Conservation (phyloP, 1,140 invertebrate genomes). For the Ephestia elutella region DNA sequence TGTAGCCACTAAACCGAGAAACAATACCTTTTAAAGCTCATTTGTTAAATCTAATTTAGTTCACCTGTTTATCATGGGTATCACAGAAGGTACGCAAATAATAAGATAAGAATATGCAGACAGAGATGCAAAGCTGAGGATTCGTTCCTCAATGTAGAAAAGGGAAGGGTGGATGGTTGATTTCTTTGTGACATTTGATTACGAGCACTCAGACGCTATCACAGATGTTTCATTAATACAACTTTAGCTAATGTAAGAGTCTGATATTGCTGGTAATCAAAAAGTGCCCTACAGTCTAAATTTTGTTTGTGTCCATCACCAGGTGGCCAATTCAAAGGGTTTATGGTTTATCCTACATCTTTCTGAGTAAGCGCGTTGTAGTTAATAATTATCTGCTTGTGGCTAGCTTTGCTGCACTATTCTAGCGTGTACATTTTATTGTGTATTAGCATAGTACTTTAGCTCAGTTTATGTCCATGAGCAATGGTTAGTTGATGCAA, state of each 20-base stretch:
- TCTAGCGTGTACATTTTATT: slow-evolving; percentile 61
- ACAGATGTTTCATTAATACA: not conserved
- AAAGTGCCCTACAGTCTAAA: slow-evolving; percentile 1
- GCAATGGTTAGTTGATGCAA: slow-evolving; percentile 69
- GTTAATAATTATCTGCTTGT: slow-evolving; percentile 39
- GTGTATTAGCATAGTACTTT: slow-evolving; percentile 65
- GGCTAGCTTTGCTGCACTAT: slow-evolving; percentile 56
- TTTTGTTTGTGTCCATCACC: not conserved
- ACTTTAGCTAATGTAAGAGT: not conserved
- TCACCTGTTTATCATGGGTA: slow-evolving; percentile 26
- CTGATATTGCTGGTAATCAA: slow-evolving; percentile 9
- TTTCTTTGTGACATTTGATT: slow-evolving; percentile 2
- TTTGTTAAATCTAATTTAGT: slow-evolving; percentile 29
- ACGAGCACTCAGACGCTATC: slow-evolving; percentile 1
- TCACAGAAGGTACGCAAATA: slow-evolving; percentile 41
- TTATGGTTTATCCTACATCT: slow-evolving; percentile 20
- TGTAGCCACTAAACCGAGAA: slow-evolving; percentile 91
- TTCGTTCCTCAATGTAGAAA: slow-evolving; percentile 12
- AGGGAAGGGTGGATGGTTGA: slow-evolving; percentile 1
- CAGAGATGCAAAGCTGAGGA: slow-evolving; percentile 57
- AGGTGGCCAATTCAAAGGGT: slow-evolving; percentile 4
- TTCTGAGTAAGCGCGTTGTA: slow-evolving; percentile 32
- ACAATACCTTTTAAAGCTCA: slow-evolving; percentile 59
- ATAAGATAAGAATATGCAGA: slow-evolving; percentile 51
- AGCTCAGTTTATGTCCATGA: slow-evolving; percentile 52